Evolutionary conservation across 2,797 vertebrate species (phyloP), one percentile per base, ranked within the genome.

Genomic region (Catharus ustulatus): DNA sequence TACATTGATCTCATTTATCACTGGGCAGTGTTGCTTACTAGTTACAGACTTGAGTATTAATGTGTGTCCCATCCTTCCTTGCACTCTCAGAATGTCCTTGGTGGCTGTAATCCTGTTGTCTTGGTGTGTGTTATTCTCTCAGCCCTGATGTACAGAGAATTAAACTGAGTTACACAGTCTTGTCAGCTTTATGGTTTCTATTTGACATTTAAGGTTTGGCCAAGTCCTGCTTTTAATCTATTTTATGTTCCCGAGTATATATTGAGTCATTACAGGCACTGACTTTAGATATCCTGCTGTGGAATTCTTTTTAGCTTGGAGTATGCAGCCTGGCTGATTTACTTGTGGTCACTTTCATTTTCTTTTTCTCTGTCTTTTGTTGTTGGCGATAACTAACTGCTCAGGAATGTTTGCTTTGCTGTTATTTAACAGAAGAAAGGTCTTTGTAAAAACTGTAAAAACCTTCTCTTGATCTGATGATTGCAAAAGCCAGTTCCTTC

Each of bases 311-410:
- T 30, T 49, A 82, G 43, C 58, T 55, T 62, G 74, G 63, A 63
- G 42, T 84, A 24, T 42, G 36, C 63, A 80, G 57, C 68, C 48
- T 69, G 61, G 38, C 48, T 81, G 62, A 62, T 88, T 78, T 30
- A 62, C 36, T 34, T 79, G 26, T 52, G 59, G 23, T 71, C 57
- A 46, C 90, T 95, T 96, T 92, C 92, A 43, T 93, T 95, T 97
- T 94, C 94, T 81, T 30, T 94, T 94, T 92, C 89, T 87, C 43
- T 4, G 6, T 81, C 48, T 84, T 55, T 36, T 5, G 1, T 42
- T 69, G 30, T 10, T 78, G 40, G 11, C 1, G 20, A 34, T 73
- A 85, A 76, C 36, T 67, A 63, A 75, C 40, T 68, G 64, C 52
- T 68, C 48, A 79, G 42, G 71, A 87, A 34, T 91, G 40, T 73